phyloP scores from a whole-genome alignment of 2,888 invertebrate genomes.

The Diloba caeruleocephala region DNA sequence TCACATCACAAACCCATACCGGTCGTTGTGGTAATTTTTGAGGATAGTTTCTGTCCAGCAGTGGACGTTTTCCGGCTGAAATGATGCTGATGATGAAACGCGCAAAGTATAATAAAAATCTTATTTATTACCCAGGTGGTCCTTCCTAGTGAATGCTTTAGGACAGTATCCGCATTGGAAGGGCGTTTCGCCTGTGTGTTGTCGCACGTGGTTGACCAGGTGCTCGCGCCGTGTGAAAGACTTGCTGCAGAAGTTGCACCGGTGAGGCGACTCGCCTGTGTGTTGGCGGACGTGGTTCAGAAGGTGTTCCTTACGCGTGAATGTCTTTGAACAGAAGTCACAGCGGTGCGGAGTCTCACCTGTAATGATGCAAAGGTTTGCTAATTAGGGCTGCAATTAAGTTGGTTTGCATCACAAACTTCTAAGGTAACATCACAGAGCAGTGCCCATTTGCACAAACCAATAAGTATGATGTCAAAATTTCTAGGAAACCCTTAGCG shows the following conservation, averaged over 20 bases:
- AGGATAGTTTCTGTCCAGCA: neutral
- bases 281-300: slow-evolving; percentile 94
- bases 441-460: too few species aligned
- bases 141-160: slow-evolving; percentile 95
- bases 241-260: slow-evolving; percentile 96
- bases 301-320: slow-evolving; percentile 93
- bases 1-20: too few species aligned
- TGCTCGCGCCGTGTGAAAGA: slow-evolving; percentile 96
- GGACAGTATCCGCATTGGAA: slow-evolving; percentile 95
- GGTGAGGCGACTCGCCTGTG: slow-evolving; percentile 95
- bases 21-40: too few species aligned
- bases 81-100: too few species aligned
- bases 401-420: too few species aligned
- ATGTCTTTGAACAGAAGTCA: slow-evolving; percentile 94
- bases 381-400: neutral
- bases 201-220: slow-evolving; percentile 95
- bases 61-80: too few species aligned
- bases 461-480: too few species aligned
- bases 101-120: too few species aligned
- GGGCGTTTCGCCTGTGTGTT: slow-evolving; percentile 93
- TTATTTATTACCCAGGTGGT: slow-evolving; percentile 91
- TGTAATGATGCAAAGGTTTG: slow-evolving; percentile 49
- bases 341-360: slow-evolving; percentile 94
- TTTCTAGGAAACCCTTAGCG: too few species aligned
- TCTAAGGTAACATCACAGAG: too few species aligned